Base-by-base conservation (phyloP, 2,888 invertebrate species). In the Andrena bicolor region DNA sequence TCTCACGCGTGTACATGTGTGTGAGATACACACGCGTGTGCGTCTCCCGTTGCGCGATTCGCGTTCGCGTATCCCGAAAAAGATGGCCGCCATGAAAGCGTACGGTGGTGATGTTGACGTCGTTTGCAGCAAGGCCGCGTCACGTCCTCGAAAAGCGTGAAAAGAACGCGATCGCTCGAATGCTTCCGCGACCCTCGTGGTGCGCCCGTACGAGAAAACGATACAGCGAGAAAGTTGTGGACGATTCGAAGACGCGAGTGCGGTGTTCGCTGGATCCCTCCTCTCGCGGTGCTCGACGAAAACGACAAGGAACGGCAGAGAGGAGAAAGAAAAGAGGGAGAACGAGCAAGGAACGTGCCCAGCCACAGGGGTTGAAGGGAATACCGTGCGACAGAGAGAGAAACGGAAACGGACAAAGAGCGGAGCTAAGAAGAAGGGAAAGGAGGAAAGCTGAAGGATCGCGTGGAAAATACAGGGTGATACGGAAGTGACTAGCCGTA, bases 51-150 rank as follows among this genome's bases (percentile, higher is more conserved):
- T 88, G 78, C 82, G 88, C 84, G 88, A 86, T 86, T 88, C 86
- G 83, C 78, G 85, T 86, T 82, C 86, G 87, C 83, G 80, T 84
- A 84, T 83, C 83, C 80, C 86, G 85, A 87, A 92, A 70, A 93
- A 93, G 92, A 94, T 94, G 93, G 93, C 93, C 92, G 93, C 93
- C 92, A 90, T 90, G 90, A 92, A 90, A 93, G 92, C 92, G 92
- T 93, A 93, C 93, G 90, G 91, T 92, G 91, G 91, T 92, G 91
- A 91, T 93, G 93, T 93, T 92, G 93, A 92, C 92, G 92, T 92
- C 90, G 92, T 92, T 91, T 86, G 88, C 84, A 89, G 86, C 87
- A 88, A 91, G 88, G 90, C 88, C 91, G 90, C 90, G 90, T 92
- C 90, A 90, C 89, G 89, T 90, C 88, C 90, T 89, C 87, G 90